A percentile compares a stretch with the other conserved stretches of the same genome.
These are phyloP conservation scores for Vombatus ursinus DNA, from an alignment of 2,113 vertebrate genomes.

Conservation along the genomic window DNA sequence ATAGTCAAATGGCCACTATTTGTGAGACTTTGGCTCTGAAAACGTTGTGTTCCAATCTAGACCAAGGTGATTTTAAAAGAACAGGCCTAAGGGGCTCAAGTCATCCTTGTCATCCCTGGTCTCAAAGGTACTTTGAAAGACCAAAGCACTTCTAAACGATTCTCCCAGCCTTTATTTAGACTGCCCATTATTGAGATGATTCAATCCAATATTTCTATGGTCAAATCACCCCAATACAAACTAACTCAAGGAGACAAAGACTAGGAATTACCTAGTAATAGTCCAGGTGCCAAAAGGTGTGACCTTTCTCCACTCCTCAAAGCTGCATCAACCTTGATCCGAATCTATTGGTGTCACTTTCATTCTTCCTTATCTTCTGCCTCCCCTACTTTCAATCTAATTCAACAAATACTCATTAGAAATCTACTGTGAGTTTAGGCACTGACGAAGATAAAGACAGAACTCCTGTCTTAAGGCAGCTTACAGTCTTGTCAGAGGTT, in stretches of 20 bases:
- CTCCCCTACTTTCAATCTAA: not conserved
- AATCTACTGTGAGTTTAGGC: not conserved
- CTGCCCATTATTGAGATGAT: not conserved
- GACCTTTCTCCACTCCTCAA: not conserved
- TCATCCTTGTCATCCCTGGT: not conserved
- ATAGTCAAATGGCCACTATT: not conserved
- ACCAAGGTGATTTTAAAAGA: not conserved
- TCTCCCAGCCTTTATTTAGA: not conserved
- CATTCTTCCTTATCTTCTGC: not conserved
- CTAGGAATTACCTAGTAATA: not conserved
- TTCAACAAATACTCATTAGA: not conserved
- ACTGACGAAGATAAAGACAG: not conserved
- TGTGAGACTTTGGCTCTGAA: not conserved
- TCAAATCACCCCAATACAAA: not conserved
- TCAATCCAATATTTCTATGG: not conserved
- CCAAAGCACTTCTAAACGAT: not conserved
- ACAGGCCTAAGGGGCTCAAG: not conserved
- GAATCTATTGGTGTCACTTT: not conserved
- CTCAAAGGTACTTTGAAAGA: not conserved
- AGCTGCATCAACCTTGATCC: not conserved
- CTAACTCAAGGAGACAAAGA: not conserved
- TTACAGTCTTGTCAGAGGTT: not conserved
- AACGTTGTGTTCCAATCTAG: not conserved
- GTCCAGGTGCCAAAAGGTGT: slow-evolving; percentile 35
- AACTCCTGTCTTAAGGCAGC: not conserved